Conservation (phyloP, 1,140 invertebrate genomes). For the Diorhabda carinulata region DNA sequence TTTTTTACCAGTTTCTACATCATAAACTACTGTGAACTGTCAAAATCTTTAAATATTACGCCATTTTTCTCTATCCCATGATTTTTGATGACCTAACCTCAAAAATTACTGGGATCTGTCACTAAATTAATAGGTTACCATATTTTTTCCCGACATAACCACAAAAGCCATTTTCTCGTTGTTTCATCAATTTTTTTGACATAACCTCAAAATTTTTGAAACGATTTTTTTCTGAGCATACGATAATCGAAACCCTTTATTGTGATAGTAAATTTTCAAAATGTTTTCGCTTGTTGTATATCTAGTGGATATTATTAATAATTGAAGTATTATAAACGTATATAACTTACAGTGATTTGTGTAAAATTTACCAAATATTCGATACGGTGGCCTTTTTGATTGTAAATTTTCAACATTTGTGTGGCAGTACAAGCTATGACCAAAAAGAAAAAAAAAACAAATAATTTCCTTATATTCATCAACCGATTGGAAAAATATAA, state of each 20-base stretch:
- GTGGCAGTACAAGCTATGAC: not conserved
- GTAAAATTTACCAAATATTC: conserved; percentile 27
- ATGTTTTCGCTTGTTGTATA: not conserved
- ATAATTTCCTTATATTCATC: not conserved
- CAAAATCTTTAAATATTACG: no score
- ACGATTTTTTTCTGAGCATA: not conserved
- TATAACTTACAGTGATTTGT: conserved; percentile 5
- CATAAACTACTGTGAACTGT: no score
- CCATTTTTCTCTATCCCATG: no score
- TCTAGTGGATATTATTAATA: not conserved
- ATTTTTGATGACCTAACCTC: no score
- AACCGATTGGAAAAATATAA: not conserved
- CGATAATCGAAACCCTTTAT: not conserved
- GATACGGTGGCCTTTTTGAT: conserved; percentile 27
- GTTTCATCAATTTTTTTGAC: no score
- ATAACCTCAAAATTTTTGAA: no score
- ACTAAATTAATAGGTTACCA: no score
- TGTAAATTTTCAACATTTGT: conserved; percentile 22
- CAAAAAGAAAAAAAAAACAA: not conserved
- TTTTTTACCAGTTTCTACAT: no score
- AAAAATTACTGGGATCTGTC: no score
- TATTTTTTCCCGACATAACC: no score
- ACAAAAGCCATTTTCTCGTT: no score
- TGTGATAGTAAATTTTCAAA: not conserved
- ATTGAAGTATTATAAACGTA: not conserved